Base-by-base conservation (phyloP, 2,113 vertebrate species). In the Stictonetta naevosa region DNA sequence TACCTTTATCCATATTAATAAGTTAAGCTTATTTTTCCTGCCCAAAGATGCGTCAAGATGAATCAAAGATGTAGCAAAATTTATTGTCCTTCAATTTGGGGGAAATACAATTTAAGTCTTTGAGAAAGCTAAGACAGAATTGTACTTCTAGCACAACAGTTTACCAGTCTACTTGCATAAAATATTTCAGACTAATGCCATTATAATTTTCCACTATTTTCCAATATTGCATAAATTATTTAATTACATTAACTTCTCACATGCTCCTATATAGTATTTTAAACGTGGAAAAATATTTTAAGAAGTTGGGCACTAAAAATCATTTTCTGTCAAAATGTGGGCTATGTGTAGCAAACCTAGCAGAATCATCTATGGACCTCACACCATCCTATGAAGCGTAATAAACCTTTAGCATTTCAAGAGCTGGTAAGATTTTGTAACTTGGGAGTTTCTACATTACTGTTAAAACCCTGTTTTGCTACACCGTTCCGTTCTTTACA, bases 221-320 rank as follows among this genome's bases (percentile, higher is more conserved):
- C 22, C 25, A 56, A 40, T 7, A 58, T 31, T 11, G 5, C 8
- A 4, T 34, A n/a, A 68, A 38, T 4, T 53, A 26, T 13, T 0
- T 9, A 59, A 85, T 25, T 13, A 58, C 21, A 10, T 3, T 3
- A 29, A 7, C 38, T 62, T 29, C n/a, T 83, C 33, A 50, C 6
- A 44, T 0, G 3, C 7, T 62, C 16, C 48, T 33, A 31, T 0
- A n/a, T 0, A 71, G 26, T 11, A 46, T 40, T 67, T 86, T 21
- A 40, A 62, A 59, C 0, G 0, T 6, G 7, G 10, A 38, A 42
- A 62, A 83, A 26, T 4, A 33, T 3, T 33, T 21, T 38, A 8
- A 67, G 5, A 21, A 56, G 3, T 8, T 20, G 7, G 25, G 9
- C 42, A 59, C 60, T 38, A 67, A 53, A 55, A 75, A 52, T 8